Conservation (phyloP, 2,797 vertebrate genomes). For the Myotis findleyi region DNA sequence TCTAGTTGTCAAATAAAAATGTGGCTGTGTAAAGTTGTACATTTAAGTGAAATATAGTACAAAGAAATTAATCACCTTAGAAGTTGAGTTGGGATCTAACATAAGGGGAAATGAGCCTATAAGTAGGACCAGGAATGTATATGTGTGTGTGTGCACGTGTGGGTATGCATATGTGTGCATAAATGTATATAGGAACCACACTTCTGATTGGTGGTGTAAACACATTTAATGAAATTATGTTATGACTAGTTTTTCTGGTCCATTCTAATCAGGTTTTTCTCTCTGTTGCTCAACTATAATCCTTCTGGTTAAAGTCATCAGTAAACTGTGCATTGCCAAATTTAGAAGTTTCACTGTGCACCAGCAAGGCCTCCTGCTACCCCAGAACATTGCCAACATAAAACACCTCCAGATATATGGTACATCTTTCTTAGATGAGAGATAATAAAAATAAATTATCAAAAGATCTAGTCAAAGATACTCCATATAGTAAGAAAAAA, state of each 20-base stretch:
- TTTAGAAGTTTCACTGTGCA: not conserved
- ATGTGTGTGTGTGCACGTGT: too few relatives aligned
- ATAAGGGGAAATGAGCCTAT: not conserved
- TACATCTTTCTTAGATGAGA: not conserved
- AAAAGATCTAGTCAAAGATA: not conserved
- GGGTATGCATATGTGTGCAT: not conserved
- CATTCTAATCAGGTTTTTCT: not conserved
- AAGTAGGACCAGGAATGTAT: not conserved
- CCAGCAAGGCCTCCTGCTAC: not conserved
- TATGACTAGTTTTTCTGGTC: not conserved
- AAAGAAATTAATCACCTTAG: not conserved
- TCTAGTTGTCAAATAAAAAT: slow-evolving; percentile 23
- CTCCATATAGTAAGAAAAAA: not conserved
- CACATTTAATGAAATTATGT: not conserved
- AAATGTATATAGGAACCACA: not conserved
- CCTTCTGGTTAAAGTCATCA: not conserved
- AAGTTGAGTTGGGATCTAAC: not conserved
- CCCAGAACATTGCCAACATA: not conserved
- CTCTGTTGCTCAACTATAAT: not conserved
- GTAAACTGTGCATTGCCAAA: not conserved
- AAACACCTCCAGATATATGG: not conserved
- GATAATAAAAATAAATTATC: not conserved
- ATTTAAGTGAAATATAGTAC: slow-evolving; percentile 9
- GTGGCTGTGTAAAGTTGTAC: slow-evolving; percentile 14
- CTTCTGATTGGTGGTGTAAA: not conserved